Evolutionary conservation across 2,888 invertebrate genomes (phyloP).

Genomic region (Smittia aterrima): DNA sequence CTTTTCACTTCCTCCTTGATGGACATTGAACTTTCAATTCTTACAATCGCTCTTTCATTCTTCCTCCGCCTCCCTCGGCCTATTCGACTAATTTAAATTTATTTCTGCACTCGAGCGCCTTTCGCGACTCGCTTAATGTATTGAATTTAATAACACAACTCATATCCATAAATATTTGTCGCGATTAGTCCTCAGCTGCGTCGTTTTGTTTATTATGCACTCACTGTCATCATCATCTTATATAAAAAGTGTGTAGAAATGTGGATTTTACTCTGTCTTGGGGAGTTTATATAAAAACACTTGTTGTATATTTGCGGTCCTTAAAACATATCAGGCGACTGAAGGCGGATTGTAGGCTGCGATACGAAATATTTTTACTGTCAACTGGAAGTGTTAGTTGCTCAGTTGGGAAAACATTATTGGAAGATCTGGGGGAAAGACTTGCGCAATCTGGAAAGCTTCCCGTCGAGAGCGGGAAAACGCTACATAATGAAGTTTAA

Average conservation of each 20-base stretch:
- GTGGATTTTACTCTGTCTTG: conserved; percentile 1
- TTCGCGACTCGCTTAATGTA: no score
- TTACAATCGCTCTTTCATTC: no score
- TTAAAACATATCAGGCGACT: conserved; percentile 29
- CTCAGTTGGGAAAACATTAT: not conserved
- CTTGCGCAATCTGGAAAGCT: conserved; percentile 9
- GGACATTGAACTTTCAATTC: not conserved
- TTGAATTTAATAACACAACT: no score
- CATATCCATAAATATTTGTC: no score
- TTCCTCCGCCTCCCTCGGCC: no score
- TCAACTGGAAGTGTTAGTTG: conserved; percentile 27
- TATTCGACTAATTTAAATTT: no score
- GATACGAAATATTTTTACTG: conserved; percentile 18
- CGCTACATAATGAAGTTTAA: no score
- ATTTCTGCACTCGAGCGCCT: no score
- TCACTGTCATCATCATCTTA: not conserved
- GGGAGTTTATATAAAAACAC: conserved; percentile 33
- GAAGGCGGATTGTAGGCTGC: conserved; percentile 14
- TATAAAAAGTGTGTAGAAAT: conserved; percentile 13
- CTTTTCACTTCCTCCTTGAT: not conserved
- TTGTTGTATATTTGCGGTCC: conserved; percentile 40
- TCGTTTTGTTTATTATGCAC: not conserved
- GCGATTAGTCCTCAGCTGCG: not conserved
- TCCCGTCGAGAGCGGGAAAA: not conserved
- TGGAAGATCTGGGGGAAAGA: conserved; percentile 20